Evolutionary conservation across 2,113 vertebrate species (phyloP).

Genomic region (Cyphomyrus plagiostoma): DNA sequence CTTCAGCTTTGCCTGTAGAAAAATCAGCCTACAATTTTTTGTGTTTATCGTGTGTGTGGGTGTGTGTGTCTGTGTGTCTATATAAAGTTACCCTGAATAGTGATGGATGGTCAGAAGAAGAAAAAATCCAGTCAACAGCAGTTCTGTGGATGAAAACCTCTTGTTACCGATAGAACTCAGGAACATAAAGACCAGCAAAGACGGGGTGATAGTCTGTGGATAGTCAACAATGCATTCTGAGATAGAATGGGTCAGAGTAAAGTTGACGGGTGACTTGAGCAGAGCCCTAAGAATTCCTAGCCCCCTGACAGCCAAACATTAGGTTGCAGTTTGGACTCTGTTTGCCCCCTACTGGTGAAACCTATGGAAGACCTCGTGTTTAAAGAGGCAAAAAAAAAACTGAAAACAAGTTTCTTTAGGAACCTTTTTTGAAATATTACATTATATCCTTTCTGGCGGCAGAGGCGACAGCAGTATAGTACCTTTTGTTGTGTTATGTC

Average conservation of each 20-base stretch:
- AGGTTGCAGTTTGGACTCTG: background rate
- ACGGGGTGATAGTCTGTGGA: background rate
- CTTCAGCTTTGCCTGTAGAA: background rate
- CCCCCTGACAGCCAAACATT: background rate
- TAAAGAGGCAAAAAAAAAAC: slow-evolving; percentile 45
- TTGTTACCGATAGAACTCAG: background rate
- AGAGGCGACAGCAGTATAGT: slow-evolving; percentile 60
- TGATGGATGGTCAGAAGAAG: background rate
- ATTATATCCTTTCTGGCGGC: slow-evolving; percentile 35
- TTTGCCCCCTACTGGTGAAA: background rate
- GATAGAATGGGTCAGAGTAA: background rate
- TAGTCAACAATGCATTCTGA: background rate
- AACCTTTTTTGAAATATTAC: slow-evolving; percentile 41
- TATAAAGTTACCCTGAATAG: too few relatives aligned
- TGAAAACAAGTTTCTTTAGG: slow-evolving; percentile 63
- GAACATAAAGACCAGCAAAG: background rate
- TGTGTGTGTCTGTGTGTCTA: too few relatives aligned
- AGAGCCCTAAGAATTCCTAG: background rate
- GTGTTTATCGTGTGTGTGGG: too few relatives aligned
- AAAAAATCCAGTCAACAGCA: background rate
- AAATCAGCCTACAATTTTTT: background rate
- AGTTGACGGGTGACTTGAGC: background rate
- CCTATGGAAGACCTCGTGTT: background rate
- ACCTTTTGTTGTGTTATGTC: slow-evolving; percentile 55
- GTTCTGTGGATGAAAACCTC: background rate